Conservation (phyloP, 92 coral and sea anemone genomes). For the Epizoanthus fatuus region DNA sequence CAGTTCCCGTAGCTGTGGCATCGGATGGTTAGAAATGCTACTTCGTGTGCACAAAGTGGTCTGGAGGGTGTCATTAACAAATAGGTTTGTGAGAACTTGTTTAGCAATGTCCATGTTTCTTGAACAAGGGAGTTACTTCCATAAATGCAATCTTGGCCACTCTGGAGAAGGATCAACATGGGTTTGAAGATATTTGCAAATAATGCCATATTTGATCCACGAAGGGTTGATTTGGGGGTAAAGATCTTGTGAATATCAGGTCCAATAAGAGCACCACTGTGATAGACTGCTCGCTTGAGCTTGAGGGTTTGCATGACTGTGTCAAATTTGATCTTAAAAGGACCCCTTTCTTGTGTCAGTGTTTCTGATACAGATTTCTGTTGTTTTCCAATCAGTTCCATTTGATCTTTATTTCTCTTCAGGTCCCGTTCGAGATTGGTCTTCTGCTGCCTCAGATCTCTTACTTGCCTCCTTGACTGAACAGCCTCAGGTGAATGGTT, state of each 20-base stretch:
- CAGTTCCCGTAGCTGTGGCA: conserved; percentile 21
- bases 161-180: not conserved
- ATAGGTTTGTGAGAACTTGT: conserved; percentile 10
- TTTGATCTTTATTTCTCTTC: no score
- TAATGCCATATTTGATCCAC: not conserved
- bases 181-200: not conserved
- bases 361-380: not conserved
- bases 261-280: conserved; percentile 41
- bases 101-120: not conserved
- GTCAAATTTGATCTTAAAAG: conserved; percentile 16
- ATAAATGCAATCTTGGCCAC: not conserved
- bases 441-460: no score
- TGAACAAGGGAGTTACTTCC: not conserved
- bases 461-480: not conserved
- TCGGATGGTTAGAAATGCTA: not conserved
- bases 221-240: not conserved
- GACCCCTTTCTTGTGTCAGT: conserved; percentile 22
- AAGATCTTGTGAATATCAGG: conserved; percentile 26
- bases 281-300: conserved; percentile 20
- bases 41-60: conserved; percentile 38
- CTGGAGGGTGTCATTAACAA: conserved; percentile 19
- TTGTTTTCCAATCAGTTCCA: no score
- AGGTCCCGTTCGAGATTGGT: no score
- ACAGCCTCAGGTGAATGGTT: not conserved
- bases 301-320: not conserved